Percentiles rank a stretch among this genome's conserved stretches.
Evolutionary conservation across 1,140 invertebrate genomes (phyloP).

Genomic region (Dendrolimus kikuchii): DNA sequence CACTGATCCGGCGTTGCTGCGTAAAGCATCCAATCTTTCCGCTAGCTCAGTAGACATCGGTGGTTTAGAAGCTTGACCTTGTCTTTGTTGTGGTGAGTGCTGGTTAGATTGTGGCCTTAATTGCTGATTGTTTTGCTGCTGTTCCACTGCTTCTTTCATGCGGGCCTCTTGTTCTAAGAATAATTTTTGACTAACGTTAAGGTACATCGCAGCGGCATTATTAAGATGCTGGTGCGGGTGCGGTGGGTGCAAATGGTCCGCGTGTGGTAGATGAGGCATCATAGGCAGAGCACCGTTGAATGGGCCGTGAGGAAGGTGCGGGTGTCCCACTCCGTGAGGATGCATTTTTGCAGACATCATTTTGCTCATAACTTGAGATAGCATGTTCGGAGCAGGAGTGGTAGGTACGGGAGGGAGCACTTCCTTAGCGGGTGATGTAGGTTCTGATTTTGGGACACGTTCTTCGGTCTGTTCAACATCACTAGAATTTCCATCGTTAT

Average conservation of each 20-base stretch:
- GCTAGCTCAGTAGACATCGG: conserved; percentile 74
- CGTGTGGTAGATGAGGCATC: conserved; percentile 73
- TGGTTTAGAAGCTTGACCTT: conserved; percentile 64
- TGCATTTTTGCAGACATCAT: conserved; percentile 79
- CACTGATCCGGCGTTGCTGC: conserved; percentile 74
- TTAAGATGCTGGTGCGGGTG: conserved; percentile 76
- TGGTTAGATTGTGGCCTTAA: conserved; percentile 72
- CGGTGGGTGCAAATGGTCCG: conserved; percentile 68
- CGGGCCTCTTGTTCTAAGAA: conserved; percentile 84
- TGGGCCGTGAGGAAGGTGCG: conserved; percentile 66
- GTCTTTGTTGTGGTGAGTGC: conserved; percentile 71
- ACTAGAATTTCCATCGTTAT: conserved; percentile 81
- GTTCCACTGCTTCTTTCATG: conserved; percentile 79
- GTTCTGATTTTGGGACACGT: conserved; percentile 71
- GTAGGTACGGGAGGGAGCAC: conserved; percentile 70
- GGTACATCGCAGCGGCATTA: conserved; percentile 83
- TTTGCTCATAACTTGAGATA: conserved; percentile 81
- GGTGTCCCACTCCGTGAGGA: conserved; percentile 64
- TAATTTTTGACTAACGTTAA: conserved; percentile 80
- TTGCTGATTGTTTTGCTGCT: conserved; percentile 69
- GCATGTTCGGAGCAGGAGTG: conserved; percentile 72
- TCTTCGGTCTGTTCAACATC: conserved; percentile 77
- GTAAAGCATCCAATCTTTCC: conserved; percentile 77
- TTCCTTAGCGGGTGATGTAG: conserved; percentile 73
- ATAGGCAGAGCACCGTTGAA: conserved; percentile 72